Base-by-base conservation (phyloP, 2,797 vertebrate genomes). In the Oophaga sylvatica region DNA sequence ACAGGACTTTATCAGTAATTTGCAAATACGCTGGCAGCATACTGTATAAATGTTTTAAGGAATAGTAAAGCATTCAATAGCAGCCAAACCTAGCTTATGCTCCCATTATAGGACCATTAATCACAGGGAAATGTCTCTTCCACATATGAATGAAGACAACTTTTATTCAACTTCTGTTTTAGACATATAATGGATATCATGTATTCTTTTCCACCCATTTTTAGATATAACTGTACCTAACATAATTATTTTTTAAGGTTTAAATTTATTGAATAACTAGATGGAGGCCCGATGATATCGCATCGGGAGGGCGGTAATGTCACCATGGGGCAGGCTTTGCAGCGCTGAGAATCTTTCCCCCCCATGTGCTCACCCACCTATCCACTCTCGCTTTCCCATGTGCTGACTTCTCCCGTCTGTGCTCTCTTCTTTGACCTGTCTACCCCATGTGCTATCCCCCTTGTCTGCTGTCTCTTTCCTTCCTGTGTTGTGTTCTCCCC, bases 1-100 rank as follows among this genome's bases (percentile, higher is more conserved):
- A 78, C 56, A 77, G 60, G 62, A 78, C 83, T 85, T 53, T 78
- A 85, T 78, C 62, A 56, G 73, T 78, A 78, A 85, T 85, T 56
- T 78, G 48, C 62, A 68, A 67, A 77, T 85, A 26, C 35, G 76
- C 70, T 45, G 60, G 70, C 26, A 31, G 59, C 35, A 62, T 41
- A 48, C 35, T 62, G 70, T 29, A 84, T 63, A 76, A 84, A 63
- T 75, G 70, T 76, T n/a, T 84, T 76, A 62, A 84, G 57, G 22
- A 76, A 60, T 63, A 84, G 57, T 41, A 5, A 41, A 76, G 35
- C 29, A 15, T 83, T 83, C 71, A 4, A 68, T 57, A 15, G 8
- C 67, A 62, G 35, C 67, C 67, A 26, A 82, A 22, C 26, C 26
- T 6, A 59, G 45, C 16, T 10, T 10, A 82, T 56, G 26, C n/a